Percentiles rank a stretch among this genome's conserved stretches.
Conservation (phyloP, 2,888 invertebrate species). For the Polymixis flavicincta region DNA sequence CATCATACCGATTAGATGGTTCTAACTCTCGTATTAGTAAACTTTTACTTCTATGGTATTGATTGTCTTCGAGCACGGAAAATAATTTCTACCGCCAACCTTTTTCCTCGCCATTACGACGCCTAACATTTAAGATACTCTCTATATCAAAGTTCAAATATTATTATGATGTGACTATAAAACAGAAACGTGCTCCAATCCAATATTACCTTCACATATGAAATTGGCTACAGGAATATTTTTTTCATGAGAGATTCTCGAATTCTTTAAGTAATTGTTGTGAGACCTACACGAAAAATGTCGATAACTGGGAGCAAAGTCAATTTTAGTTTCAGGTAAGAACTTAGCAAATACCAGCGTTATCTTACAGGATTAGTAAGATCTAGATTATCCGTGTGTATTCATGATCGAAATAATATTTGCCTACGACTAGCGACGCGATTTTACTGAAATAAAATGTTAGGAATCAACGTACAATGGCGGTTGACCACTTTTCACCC, state of each 20-base stretch:
- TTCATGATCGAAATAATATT: slow-evolving; percentile 16
- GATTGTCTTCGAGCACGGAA: slow-evolving; percentile 2
- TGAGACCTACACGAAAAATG: slow-evolving; percentile 12
- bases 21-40: background rate
- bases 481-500: no score
- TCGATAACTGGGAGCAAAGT: background rate
- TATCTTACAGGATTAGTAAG: slow-evolving; percentile 19
- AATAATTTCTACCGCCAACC: background rate
- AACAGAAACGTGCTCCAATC: slow-evolving; percentile 45
- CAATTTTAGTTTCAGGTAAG: slow-evolving; percentile 7
- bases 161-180: slow-evolving; percentile 41
- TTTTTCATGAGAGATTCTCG: slow-evolving; percentile 11
- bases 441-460: background rate
- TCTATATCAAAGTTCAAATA: slow-evolving; percentile 24
- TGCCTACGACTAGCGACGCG: background rate
- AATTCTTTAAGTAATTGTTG: slow-evolving; percentile 1
- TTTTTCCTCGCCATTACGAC: slow-evolving; percentile 6
- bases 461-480: background rate
- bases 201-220: slow-evolving; percentile 31
- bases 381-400: slow-evolving; percentile 14
- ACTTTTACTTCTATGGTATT: background rate
- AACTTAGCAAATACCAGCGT: slow-evolving; percentile 1
- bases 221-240: slow-evolving; percentile 27
- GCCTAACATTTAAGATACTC: slow-evolving; percentile 13
- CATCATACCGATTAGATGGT: background rate